Base-by-base conservation (phyloP, 2,113 vertebrate genomes). In the Plotosus lineatus region DNA sequence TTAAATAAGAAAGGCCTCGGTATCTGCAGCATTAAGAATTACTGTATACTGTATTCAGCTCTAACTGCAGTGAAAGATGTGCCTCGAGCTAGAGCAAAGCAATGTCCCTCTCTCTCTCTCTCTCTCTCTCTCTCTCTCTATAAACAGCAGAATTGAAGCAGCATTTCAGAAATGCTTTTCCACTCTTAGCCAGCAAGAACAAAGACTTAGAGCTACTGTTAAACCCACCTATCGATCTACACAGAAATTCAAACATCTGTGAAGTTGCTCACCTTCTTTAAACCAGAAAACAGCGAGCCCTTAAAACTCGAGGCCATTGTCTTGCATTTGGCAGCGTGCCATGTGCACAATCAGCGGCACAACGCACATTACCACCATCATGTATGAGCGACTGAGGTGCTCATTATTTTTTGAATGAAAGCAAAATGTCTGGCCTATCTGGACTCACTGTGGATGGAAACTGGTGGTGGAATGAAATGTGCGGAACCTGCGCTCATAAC, bases 321-420 rank as follows among this genome's bases (percentile, higher is more conserved):
- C 82, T 82, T 71, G 10, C 51, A 56, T 36, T 80, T 46, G 61
- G 76, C 76, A 28, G 68, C 19, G 38, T n/a, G 55, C 66, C 77
- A 46, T 28, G 80, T 48, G 78, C 69, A 82, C 83, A 88, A 86
- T 56, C 40, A 36, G 75, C 7, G 12, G 21, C 28, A 48, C 75
- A 48, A 38, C n/a, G 21, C 28, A 31, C 75, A 84, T 87, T 83
- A 71, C 82, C 50, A 79, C 77, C 51, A 84, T 86, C 87, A 74
- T 82, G 79, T 87, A 80, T 53, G 33, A 79, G 80, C 51, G 23
- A 9, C 77, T 81, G 72, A 68, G 65, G 53, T 36, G 26, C 72
- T 82, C 85, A 87, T 88, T 88, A 84, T 79, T 85, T 75, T 87
- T 81, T 84, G 84, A 89, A 90, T 89, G 78, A 88, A 87, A 75